Percentiles rank a stretch among this genome's conserved stretches.
phyloP scores from a whole-genome alignment of 1,140 invertebrate genomes.

The Drosophila insularis region DNA sequence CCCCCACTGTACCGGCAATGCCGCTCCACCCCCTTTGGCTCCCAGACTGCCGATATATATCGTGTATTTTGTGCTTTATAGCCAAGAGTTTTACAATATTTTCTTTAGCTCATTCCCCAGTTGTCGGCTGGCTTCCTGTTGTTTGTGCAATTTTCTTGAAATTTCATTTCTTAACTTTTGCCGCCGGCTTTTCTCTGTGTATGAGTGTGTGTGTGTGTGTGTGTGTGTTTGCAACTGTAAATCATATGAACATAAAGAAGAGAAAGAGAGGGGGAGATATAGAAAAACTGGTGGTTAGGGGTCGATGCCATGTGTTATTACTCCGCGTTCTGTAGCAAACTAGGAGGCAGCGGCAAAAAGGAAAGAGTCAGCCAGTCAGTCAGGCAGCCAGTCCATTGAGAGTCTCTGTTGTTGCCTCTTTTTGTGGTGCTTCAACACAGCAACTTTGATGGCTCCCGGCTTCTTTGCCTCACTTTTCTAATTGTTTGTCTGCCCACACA shows the following conservation, averaged over 20 bases:
- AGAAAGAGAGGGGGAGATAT: slow-evolving; percentile 8
- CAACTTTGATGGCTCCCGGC: slow-evolving; percentile 25
- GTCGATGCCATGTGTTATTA: slow-evolving; percentile 53
- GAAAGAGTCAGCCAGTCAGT: slow-evolving; percentile 8
- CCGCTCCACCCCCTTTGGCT: background rate
- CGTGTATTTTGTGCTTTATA: slow-evolving; percentile 72
- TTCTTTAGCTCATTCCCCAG: slow-evolving; percentile 39
- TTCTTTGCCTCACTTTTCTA: slow-evolving; percentile 65
- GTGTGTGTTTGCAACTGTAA: slow-evolving; percentile 56
- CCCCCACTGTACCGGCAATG: background rate
- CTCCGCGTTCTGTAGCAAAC: background rate
- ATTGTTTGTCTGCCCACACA: slow-evolving; percentile 65
- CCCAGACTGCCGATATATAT: slow-evolving; percentile 59
- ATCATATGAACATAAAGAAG: slow-evolving; percentile 53
- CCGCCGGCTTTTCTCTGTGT: slow-evolving; percentile 44
- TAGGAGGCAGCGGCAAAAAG: background rate
- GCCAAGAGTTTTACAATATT: slow-evolving; percentile 77
- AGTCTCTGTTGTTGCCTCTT: slow-evolving; percentile 33
- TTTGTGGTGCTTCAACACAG: slow-evolving; percentile 13
- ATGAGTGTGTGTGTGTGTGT: background rate
- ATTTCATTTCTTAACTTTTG: slow-evolving; percentile 80
- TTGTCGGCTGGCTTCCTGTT: slow-evolving; percentile 58
- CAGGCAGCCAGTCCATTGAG: slow-evolving; percentile 25
- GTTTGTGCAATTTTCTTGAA: slow-evolving; percentile 79
- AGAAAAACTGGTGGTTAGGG: background rate